Evolutionary conservation across 2,797 vertebrate species (phyloP).

Genomic region (Aplochiton taeniatus): DNA sequence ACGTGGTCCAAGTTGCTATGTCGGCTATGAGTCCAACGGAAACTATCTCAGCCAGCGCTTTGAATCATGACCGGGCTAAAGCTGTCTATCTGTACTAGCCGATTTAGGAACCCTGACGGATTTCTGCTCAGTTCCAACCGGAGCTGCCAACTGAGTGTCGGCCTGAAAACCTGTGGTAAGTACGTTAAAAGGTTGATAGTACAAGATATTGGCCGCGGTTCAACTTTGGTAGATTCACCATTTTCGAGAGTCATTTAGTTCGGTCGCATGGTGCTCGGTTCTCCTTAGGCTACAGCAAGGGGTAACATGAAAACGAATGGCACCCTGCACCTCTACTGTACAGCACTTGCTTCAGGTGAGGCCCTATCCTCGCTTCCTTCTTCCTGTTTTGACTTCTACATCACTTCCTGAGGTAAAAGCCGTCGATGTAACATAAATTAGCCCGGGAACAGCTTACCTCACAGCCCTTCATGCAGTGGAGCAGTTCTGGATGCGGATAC

Average conservation of each 20-base stretch:
- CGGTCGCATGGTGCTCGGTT: too few species aligned
- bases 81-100: background rate
- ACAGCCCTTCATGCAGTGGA: conserved; percentile 96
- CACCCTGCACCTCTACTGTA: too few species aligned
- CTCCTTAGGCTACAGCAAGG: too few species aligned
- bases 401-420: background rate
- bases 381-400: too few species aligned
- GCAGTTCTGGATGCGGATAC: conserved; percentile 90
- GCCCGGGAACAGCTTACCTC: conserved; percentile 81
- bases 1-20: background rate
- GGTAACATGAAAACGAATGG: too few species aligned
- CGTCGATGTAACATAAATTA: background rate
- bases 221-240: too few species aligned
- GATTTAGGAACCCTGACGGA: background rate
- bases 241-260: too few species aligned
- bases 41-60: conserved; percentile 15
- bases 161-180: conserved; percentile 19
- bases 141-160: conserved; percentile 1
- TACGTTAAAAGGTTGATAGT: background rate
- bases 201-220: too few species aligned
- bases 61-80: conserved; percentile 12
- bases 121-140: background rate
- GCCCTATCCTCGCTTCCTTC: too few species aligned
- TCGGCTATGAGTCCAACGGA: background rate
- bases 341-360: too few species aligned